These are phyloP conservation scores for Stercorarius parasiticus DNA, from an alignment of 2,113 vertebrate genomes.

Conservation along the genomic window DNA sequence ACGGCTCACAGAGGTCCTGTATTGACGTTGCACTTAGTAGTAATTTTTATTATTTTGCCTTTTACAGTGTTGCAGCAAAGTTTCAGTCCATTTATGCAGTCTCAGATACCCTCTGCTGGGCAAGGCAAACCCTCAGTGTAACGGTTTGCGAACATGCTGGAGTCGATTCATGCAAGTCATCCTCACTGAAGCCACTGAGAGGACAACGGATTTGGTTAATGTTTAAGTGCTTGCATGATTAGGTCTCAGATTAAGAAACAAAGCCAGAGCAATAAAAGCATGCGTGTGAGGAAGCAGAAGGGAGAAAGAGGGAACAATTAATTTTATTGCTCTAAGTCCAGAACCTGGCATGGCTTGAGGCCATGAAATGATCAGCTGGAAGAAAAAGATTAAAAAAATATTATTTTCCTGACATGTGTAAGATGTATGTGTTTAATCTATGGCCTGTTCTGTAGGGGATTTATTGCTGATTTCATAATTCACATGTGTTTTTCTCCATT, in stretches of 20 bases:
- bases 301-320: background rate
- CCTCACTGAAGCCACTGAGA: background rate
- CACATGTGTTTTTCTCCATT: background rate
- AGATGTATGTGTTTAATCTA: background rate
- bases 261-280: background rate
- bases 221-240: background rate
- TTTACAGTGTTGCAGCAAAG: background rate
- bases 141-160: fast-evolving
- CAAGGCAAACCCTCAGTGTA: background rate
- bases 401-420: background rate
- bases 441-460: background rate
- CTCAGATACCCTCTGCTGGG: background rate
- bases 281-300: background rate
- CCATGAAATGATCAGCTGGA: background rate
- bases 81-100: background rate
- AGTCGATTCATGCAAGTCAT: background rate
- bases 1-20: background rate
- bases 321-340: background rate
- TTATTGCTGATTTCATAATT: background rate
- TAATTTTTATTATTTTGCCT: background rate
- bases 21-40: background rate
- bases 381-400: background rate
- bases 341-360: background rate
- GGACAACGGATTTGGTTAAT: background rate
- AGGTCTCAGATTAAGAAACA: background rate